These are phyloP conservation scores for Dysidea cf. avara DNA, from an alignment of 37 sponge, comb jelly and placozoan species.

Conservation along the genomic window DNA sequence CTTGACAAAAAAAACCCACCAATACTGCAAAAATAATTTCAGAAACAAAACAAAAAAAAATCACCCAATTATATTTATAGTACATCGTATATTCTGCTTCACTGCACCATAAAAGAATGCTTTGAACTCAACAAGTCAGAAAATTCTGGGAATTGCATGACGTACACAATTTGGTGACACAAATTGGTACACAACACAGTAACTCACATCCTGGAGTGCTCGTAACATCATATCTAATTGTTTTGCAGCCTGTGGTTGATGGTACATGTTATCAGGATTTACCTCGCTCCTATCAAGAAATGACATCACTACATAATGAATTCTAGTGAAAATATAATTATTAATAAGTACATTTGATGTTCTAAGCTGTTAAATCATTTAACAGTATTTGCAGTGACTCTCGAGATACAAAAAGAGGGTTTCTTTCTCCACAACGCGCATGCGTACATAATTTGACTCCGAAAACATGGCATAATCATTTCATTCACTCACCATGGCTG, in stretches of 20 bases:
- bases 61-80: no score
- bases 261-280: slow-evolving; percentile 38
- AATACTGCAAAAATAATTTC: no score
- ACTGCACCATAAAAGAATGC: background rate
- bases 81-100: no score
- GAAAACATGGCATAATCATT: background rate
- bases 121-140: no score
- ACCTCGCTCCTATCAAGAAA: slow-evolving; percentile 60
- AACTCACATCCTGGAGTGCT: slow-evolving; percentile 61
- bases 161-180: background rate
- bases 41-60: no score
- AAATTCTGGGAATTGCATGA: no score
- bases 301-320: no score
- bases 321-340: no score
- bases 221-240: slow-evolving; percentile 65
- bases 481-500: slow-evolving; percentile 73
- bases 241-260: slow-evolving; percentile 44
- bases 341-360: no score
- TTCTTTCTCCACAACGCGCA: background rate
- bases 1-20: no score
- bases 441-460: background rate
- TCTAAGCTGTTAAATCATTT: no score
- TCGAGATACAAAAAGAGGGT: background rate
- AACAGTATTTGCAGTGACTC: no score
- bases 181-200: slow-evolving; percentile 12